phyloP scores from a whole-genome alignment of 1,140 invertebrate genomes.

The Oncopeltus fasciatus region DNA sequence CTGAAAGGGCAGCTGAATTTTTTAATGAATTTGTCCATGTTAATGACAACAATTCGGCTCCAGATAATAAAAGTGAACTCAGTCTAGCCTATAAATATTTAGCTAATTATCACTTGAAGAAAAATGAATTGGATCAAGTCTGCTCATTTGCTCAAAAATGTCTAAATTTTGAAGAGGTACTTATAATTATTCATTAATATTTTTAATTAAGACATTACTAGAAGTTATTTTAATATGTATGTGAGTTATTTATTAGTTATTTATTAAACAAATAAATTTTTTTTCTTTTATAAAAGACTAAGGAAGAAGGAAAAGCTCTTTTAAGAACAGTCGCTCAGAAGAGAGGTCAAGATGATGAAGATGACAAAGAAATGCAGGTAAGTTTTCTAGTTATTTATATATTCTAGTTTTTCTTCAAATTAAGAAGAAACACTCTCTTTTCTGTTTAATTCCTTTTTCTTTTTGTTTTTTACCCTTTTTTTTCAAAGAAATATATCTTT shows the following conservation, averaged over 20 bases:
- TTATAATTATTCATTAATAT: conserved; percentile 18
- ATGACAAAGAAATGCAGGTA: conserved; percentile 33
- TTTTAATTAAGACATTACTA: neutral
- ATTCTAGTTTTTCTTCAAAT: neutral
- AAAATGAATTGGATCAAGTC: conserved; percentile 67
- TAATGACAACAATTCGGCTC: conserved; percentile 37
- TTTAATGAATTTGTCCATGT: conserved; percentile 81
- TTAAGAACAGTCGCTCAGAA: conserved; percentile 64
- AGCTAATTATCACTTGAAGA: conserved; percentile 75
- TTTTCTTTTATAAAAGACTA: conserved; percentile 45
- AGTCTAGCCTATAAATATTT: conserved; percentile 78
- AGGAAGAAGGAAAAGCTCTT: conserved; percentile 80
- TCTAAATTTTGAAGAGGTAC: conserved; percentile 60
- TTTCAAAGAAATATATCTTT: neutral
- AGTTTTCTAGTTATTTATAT: too few species aligned
- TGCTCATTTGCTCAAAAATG: conserved; percentile 87
- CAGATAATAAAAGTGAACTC: conserved; percentile 55
- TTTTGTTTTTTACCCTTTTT: neutral
- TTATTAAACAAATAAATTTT: conserved; percentile 13
- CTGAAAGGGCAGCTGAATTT: conserved; percentile 75
- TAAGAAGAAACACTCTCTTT: neutral
- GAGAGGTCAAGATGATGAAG: conserved; percentile 37
- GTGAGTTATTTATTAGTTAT: conserved; percentile 20
- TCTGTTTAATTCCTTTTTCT: neutral
- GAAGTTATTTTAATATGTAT: neutral